These are phyloP conservation scores for Serripes groenlandicus DNA, from an alignment of 2,888 invertebrate genomes.

Conservation along the genomic window DNA sequence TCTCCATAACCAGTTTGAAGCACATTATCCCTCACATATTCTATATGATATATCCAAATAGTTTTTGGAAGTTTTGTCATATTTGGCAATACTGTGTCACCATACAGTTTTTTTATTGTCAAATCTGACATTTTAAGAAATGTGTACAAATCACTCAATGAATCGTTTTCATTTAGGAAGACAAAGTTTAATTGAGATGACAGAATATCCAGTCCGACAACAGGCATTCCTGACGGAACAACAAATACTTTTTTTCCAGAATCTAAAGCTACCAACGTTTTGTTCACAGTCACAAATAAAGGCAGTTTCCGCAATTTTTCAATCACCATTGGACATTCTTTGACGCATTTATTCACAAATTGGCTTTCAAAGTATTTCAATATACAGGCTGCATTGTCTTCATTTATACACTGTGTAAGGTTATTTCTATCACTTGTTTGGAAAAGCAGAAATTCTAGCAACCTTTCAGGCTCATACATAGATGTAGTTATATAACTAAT, in stretches of 20 bases:
- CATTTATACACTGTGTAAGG: background rate
- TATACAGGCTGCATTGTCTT: background rate
- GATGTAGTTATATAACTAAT: background rate
- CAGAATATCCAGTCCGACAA: background rate
- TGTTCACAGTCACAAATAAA: conserved; percentile 17
- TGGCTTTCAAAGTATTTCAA: conserved; percentile 5
- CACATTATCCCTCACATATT: background rate
- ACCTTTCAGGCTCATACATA: background rate
- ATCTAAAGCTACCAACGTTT: background rate
- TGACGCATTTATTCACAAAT: background rate
- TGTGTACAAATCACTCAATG: background rate
- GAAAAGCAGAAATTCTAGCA: background rate
- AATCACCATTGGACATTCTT: background rate
- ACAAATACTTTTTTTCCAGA: background rate
- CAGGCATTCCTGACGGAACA: conserved; percentile 8
- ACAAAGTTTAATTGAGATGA: background rate
- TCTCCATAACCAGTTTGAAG: background rate
- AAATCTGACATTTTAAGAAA: background rate
- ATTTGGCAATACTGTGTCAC: background rate
- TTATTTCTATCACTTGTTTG: background rate
- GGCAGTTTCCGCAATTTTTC: conserved; percentile 9
- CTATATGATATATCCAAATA: conserved; percentile 9
- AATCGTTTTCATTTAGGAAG: background rate
- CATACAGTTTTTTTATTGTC: background rate
- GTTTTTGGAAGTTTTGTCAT: background rate